These are phyloP conservation scores for Anarsia innoxiella DNA, from an alignment of 2,888 invertebrate genomes.

Conservation along the genomic window DNA sequence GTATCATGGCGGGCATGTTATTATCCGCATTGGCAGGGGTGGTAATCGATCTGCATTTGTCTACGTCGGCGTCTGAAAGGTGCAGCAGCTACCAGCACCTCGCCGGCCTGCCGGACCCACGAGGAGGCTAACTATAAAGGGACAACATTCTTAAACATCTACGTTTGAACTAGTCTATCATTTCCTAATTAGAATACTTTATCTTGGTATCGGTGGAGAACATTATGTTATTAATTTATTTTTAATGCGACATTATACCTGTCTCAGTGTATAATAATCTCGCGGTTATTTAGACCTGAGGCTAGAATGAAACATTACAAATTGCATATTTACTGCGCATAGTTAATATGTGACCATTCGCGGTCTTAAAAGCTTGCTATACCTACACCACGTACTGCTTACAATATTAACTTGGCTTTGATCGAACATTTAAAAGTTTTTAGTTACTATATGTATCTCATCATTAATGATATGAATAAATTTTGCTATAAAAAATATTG, in stretches of 20 bases:
- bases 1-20: slow-evolving; percentile 22
- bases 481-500: too few species aligned
- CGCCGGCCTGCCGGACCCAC: too few species aligned
- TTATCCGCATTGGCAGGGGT: slow-evolving; percentile 13
- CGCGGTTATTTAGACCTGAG: background rate
- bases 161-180: slow-evolving; percentile 4
- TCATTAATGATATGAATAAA: too few species aligned
- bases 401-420: too few species aligned
- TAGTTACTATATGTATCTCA: too few species aligned
- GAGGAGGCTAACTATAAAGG: slow-evolving; percentile 3
- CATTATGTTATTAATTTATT: slow-evolving; percentile 2
- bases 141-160: slow-evolving; percentile 1
- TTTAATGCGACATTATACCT: background rate
- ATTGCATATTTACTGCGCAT: background rate
- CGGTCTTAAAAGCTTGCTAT: too few species aligned
- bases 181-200: slow-evolving; percentile 6
- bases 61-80: slow-evolving; percentile 34
- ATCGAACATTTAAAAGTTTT: too few species aligned
- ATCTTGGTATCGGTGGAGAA: background rate
- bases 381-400: too few species aligned
- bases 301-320: background rate
- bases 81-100: slow-evolving; percentile 14
- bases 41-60: slow-evolving; percentile 26
- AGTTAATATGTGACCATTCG: too few species aligned
- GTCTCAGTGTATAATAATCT: background rate